Percentiles rank a stretch among this genome's conserved stretches.
Conservation (phyloP, 1,140 invertebrate species). For the Leguminivora glycinivorella region DNA sequence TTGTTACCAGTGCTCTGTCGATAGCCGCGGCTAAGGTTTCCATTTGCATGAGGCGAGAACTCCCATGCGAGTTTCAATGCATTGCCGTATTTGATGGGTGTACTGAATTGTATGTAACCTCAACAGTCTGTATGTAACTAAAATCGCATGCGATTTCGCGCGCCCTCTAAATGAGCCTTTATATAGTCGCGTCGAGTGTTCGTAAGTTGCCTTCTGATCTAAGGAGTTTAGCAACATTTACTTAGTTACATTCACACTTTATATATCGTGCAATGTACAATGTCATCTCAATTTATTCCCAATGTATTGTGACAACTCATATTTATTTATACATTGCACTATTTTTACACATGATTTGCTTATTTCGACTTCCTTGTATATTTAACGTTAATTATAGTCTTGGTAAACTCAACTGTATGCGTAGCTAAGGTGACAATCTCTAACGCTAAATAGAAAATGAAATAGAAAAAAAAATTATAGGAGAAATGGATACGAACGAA, state of each 20-base stretch:
- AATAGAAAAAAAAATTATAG: not conserved
- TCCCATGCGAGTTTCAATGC: no score
- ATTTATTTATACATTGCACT: slow-evolving; percentile 41
- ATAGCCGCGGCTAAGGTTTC: slow-evolving; percentile 28
- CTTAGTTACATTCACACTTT: slow-evolving; percentile 29
- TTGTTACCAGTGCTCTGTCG: slow-evolving; percentile 46
- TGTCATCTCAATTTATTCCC: slow-evolving; percentile 33
- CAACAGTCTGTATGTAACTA: no score
- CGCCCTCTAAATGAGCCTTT: no score
- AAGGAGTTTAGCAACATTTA: slow-evolving; percentile 65
- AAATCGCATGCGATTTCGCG: no score
- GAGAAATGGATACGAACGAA: not conserved
- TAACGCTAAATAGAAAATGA: not conserved
- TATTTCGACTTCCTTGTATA: slow-evolving; percentile 37
- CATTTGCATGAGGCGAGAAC: no score
- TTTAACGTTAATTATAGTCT: slow-evolving; percentile 34
- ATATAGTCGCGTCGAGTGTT: not conserved
- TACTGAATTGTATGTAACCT: no score
- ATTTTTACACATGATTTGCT: slow-evolving; percentile 37
- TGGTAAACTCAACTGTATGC: slow-evolving; percentile 36
- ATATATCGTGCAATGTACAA: slow-evolving; percentile 36
- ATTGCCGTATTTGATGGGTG: no score
- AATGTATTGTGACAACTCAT: slow-evolving; percentile 25
- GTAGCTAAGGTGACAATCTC: not conserved
- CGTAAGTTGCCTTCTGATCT: slow-evolving; percentile 22